Evolutionary conservation across 2,888 invertebrate genomes (phyloP).

Genomic region (Limnephilus lunatus): DNA sequence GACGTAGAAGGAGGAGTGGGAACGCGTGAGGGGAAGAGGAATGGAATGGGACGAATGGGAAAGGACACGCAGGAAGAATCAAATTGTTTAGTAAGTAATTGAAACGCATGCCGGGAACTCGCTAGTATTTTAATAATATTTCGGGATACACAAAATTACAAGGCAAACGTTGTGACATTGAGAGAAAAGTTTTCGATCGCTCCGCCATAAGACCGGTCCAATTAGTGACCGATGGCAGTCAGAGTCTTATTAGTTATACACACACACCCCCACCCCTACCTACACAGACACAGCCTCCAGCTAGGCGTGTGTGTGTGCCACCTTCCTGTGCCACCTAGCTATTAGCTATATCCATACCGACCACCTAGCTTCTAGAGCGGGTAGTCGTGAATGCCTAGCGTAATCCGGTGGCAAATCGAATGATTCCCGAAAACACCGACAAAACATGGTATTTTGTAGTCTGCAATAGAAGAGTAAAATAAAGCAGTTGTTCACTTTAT

Average conservation of each 20-base stretch:
- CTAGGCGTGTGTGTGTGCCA: background rate
- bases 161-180: background rate
- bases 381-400: background rate
- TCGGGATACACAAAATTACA: background rate
- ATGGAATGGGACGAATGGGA: too few species aligned
- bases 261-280: background rate
- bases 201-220: constrained; percentile 20
- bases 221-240: constrained; percentile 15
- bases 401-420: background rate
- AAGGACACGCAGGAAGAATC: too few species aligned
- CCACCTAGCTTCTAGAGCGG: background rate
- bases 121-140: background rate
- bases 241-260: constrained; percentile 11
- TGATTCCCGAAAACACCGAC: background rate
- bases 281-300: background rate
- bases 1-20: too few species aligned
- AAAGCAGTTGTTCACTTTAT: background rate
- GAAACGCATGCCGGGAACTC: too few species aligned
- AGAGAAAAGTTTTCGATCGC: constrained; percentile 1
- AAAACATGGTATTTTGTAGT: background rate
- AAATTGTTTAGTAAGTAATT: too few species aligned
- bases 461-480: too few species aligned
- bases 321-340: background rate
- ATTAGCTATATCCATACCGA: background rate
- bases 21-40: too few species aligned